phyloP scores from a whole-genome alignment of 2,797 vertebrate genomes.

The Lates japonicus region DNA sequence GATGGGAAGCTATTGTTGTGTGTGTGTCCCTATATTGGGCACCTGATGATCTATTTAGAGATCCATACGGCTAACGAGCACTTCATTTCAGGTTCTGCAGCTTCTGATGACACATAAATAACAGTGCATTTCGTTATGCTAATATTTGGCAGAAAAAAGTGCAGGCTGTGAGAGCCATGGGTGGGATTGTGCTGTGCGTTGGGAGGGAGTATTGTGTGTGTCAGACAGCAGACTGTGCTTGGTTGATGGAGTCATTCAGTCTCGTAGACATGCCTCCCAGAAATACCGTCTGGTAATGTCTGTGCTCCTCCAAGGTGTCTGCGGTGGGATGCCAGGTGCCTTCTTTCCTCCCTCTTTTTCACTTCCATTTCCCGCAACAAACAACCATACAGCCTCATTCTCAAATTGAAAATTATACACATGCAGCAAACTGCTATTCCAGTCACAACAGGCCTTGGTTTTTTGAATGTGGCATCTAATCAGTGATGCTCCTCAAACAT shows the following conservation, averaged over 20 bases:
- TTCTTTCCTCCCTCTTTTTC: not conserved
- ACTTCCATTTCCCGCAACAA: conserved; percentile 46
- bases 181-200: conserved; percentile 33
- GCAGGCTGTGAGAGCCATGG: conserved; percentile 16
- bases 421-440: conserved; percentile 23
- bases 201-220: conserved; percentile 17
- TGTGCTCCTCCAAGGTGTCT: conserved; percentile 39
- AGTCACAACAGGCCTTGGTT: conserved; percentile 44
- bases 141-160: conserved; percentile 58
- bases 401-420: conserved; percentile 46
- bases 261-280: conserved; percentile 58
- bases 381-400: conserved; percentile 36
- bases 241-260: conserved; percentile 66
- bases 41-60: conserved; percentile 67
- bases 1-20: conserved; percentile 30
- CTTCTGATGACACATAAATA: conserved; percentile 69
- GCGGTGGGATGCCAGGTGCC: conserved; percentile 5
- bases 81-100: conserved; percentile 60
- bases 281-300: conserved; percentile 61
- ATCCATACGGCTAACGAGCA: conserved; percentile 59
- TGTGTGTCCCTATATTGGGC: conserved; percentile 34
- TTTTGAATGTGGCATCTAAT: conserved; percentile 23
- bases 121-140: conserved; percentile 73
- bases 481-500: conserved; percentile 54
- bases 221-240: conserved; percentile 44